phyloP scores from a whole-genome alignment of 1,140 invertebrate species.

The Pseudoatta argentina region DNA sequence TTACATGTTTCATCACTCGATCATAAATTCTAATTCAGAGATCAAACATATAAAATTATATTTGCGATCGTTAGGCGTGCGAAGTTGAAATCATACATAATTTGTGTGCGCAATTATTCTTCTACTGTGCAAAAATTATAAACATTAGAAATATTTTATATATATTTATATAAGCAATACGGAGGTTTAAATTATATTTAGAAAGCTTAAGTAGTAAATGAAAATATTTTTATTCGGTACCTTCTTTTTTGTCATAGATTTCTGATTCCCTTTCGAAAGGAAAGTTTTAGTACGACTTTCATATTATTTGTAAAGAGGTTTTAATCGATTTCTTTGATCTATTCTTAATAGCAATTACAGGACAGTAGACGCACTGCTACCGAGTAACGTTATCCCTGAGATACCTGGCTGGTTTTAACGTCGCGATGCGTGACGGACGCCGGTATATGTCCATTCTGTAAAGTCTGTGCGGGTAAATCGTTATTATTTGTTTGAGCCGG shows the following conservation, averaged over 20 bases:
- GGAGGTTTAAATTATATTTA: neutral
- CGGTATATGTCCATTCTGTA: constrained; percentile 73
- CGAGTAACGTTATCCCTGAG: constrained; percentile 83
- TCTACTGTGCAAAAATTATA: neutral
- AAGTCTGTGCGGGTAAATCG: constrained; percentile 49
- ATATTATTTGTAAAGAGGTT: neutral
- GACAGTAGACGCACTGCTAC: constrained; percentile 62
- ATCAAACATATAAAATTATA: no score
- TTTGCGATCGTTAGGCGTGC: no score
- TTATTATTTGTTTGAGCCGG: constrained; percentile 55
- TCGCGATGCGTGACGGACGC: constrained; percentile 82
- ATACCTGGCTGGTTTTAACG: constrained; percentile 82
- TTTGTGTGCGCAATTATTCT: neutral
- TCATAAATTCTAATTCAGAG: neutral
- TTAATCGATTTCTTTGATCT: constrained; percentile 11
- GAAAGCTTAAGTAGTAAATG: neutral
- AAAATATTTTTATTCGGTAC: neutral
- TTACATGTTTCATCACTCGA: neutral
- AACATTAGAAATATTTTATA: neutral
- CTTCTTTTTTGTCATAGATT: neutral
- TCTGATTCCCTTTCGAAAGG: neutral
- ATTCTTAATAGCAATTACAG: constrained; percentile 70
- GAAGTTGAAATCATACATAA: no score
- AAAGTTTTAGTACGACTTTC: neutral
- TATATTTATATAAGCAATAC: neutral